Evolutionary conservation across 1,140 invertebrate species (phyloP).

Genomic region (Trichonephila inaurata): DNA sequence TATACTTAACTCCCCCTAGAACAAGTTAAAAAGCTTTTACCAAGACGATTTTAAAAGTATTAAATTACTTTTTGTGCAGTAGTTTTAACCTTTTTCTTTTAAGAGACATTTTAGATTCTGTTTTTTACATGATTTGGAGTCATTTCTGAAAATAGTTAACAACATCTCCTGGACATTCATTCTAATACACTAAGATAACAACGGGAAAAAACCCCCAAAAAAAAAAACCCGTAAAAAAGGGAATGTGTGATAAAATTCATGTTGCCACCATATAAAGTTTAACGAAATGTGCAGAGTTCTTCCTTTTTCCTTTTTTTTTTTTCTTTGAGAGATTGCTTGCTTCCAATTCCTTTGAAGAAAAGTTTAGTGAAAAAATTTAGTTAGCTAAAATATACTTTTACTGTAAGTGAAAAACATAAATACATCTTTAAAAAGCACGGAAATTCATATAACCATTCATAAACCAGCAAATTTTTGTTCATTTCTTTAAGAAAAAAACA

Average conservation of each 20-base stretch:
- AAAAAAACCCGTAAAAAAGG: background rate
- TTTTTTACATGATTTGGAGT: background rate
- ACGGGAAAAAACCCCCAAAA: background rate
- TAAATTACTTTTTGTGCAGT: constrained; percentile 34
- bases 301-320: background rate
- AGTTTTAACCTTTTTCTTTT: background rate
- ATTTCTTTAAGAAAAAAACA: no score
- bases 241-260: background rate
- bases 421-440: no score
- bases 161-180: background rate
- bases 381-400: no score
- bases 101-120: background rate
- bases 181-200: background rate
- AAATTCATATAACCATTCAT: no score
- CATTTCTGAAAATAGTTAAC: background rate
- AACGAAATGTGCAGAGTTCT: background rate
- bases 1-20: background rate
- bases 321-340: background rate
- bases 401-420: no score
- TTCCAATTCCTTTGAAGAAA: no score
- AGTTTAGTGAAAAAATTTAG: no score
- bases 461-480: no score
- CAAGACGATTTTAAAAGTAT: background rate
- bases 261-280: background rate
- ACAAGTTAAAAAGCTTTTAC: background rate